Conservation (phyloP, 2,888 invertebrate species). For the Cosmia pyralina region DNA sequence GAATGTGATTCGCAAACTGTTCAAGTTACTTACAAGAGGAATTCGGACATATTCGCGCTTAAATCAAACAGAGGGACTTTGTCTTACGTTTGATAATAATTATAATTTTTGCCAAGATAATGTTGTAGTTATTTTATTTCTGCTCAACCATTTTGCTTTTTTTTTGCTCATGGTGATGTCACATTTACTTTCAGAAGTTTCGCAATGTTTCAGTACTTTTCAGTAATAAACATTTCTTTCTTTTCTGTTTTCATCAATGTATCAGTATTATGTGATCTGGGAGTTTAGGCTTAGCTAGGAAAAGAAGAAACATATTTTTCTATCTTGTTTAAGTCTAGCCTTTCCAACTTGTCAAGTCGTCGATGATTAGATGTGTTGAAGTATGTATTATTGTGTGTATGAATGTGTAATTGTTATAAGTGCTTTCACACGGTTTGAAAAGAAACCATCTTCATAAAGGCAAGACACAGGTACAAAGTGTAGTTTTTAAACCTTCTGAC, state of each 20-base stretch:
- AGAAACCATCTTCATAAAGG: not conserved
- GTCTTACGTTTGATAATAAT: conserved; percentile 34
- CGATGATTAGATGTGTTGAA: not conserved
- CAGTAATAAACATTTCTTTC: not conserved
- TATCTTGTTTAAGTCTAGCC: too few species aligned
- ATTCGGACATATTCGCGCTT: conserved; percentile 43
- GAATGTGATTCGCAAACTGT: conserved; percentile 62
- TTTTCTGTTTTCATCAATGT: not conserved
- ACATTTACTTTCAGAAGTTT: not conserved
- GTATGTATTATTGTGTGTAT: not conserved
- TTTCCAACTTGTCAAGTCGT: not conserved
- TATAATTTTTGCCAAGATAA: conserved; percentile 1
- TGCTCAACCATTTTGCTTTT: not conserved
- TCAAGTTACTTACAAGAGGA: conserved; percentile 50
- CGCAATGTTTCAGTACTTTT: not conserved
- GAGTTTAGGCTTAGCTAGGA: too few species aligned
- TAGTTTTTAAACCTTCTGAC: conserved; percentile 24
- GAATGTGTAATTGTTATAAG: not conserved
- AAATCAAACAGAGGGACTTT: conserved; percentile 36
- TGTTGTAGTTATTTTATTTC: conserved; percentile 16
- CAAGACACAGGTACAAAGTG: not conserved
- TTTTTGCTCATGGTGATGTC: not conserved
- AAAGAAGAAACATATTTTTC: not conserved
- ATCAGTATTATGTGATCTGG: too few species aligned
- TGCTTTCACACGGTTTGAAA: not conserved